Percentiles rank a stretch among this genome's conserved stretches.
phyloP scores from a whole-genome alignment of 2,797 vertebrate genomes.

The Falco concolor region DNA sequence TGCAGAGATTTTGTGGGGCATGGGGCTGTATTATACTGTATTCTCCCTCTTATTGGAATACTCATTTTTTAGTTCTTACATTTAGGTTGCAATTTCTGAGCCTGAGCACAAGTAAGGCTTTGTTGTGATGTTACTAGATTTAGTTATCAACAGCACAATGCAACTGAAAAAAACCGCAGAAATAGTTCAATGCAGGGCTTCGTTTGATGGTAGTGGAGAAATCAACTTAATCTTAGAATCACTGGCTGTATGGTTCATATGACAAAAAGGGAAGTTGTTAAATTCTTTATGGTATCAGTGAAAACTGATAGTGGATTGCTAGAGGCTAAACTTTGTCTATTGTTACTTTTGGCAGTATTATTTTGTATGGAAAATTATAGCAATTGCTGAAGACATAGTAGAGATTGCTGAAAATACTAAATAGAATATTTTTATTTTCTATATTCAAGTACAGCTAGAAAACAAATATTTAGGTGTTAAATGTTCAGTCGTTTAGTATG shows the following conservation, averaged over 20 bases:
- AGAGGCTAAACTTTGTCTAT: not conserved
- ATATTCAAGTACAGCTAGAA: not conserved
- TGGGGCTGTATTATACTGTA: not conserved
- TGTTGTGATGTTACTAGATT: not conserved
- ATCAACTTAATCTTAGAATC: not conserved
- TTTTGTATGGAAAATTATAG: not conserved
- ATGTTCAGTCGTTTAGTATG: not conserved
- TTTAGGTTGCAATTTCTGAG: not conserved
- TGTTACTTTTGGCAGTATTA: not conserved
- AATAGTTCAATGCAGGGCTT: not conserved
- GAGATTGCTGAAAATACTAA: not conserved
- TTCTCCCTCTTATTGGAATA: not conserved
- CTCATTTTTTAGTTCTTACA: not conserved
- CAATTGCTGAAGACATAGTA: not conserved
- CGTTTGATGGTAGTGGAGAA: not conserved
- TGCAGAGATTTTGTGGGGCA: not conserved
- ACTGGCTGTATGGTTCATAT: not conserved
- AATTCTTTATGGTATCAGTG: not conserved
- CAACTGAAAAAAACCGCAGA: not conserved
- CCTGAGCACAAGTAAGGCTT: not conserved
- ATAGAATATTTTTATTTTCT: not conserved
- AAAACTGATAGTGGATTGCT: not conserved
- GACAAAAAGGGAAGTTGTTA: not conserved
- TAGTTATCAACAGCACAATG: not conserved
- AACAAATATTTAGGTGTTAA: not conserved